Conservation (phyloP, 1,140 invertebrate species). For the Dryas iulia region DNA sequence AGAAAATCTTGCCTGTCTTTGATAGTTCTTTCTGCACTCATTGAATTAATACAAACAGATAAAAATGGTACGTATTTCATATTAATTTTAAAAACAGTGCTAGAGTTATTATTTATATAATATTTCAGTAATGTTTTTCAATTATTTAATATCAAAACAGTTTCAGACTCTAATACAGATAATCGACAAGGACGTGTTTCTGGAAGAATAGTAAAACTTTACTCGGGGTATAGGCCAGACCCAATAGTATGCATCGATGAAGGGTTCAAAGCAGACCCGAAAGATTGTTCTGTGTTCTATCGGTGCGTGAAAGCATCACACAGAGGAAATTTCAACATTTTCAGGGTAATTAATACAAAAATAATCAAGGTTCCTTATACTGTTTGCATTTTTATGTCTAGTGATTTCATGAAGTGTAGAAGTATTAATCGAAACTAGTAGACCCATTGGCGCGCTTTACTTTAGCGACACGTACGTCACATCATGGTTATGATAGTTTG, state of each 20-base stretch:
- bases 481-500: too few relatives aligned
- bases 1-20: slow-evolving; percentile 18
- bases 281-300: slow-evolving; percentile 82
- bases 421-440: too few relatives aligned
- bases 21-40: slow-evolving; percentile 17
- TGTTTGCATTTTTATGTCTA: too few relatives aligned
- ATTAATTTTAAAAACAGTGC: neutral
- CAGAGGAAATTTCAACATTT: slow-evolving; percentile 63
- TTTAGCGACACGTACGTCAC: too few relatives aligned
- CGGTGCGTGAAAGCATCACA: slow-evolving; percentile 75
- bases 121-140: too few relatives aligned
- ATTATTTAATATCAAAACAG: neutral
- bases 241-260: slow-evolving; percentile 70
- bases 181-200: slow-evolving; percentile 40
- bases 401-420: too few relatives aligned
- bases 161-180: slow-evolving; percentile 42
- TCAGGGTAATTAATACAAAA: slow-evolving; percentile 46
- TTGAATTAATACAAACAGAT: slow-evolving; percentile 19
- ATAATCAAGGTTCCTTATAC: too few relatives aligned
- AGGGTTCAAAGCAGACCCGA: slow-evolving; percentile 84
- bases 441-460: too few relatives aligned
- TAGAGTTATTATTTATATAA: too few relatives aligned
- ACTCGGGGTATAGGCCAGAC: slow-evolving; percentile 53
- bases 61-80: slow-evolving; percentile 22
- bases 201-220: slow-evolving; percentile 62